Base-by-base conservation (phyloP, 2,888 invertebrate species). In the Leucophora obtusa region DNA sequence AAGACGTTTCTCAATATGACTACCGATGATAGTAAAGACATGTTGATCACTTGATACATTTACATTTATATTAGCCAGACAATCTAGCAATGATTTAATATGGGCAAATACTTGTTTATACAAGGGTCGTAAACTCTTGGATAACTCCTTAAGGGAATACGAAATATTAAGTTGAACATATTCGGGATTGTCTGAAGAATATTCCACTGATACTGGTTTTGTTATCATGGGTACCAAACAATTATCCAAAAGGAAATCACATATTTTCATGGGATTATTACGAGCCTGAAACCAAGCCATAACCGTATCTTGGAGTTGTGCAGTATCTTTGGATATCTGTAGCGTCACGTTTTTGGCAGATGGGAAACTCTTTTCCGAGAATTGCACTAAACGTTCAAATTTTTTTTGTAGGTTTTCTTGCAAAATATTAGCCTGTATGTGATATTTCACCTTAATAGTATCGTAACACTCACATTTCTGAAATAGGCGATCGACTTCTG, bases 1-100 rank as follows among this genome's bases (percentile, higher is more conserved):
- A 84, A 96, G 92, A 58, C 93, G 92, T 5, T 90, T 88, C 84
- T 92, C 91, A 47, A 94, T 91, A 83, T 92, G 89, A 51, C 91
- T 89, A 0, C 93, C 93, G 60, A 94, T 91, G 84, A 92, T 86
- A n/a, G 85, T 84, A 38, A 90, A 89, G 0, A 90, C 88, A 79
- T 87, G 86, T 28, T 87, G 83, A 0, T 84, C 84, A 0, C 85
- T 83, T 2, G 87, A 87, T 6, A 90, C 83, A 18, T 85, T 84
- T 28, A 88, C 85, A 66, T 91, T 91, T 65, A 91, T 89, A 69
- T 86, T 84, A 10, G 76, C 35, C 11, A 91, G 75, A 54, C 87
- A 89, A 4, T 86, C 83, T 4, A 90, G 72, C 3, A 89, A 82
- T 18, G 83, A 83, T 54, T 85, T 85, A 2, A 90, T 85, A 59